Evolutionary conservation across 2,888 invertebrate species (phyloP).

Genomic region (Dromius quadrimaculatus): DNA sequence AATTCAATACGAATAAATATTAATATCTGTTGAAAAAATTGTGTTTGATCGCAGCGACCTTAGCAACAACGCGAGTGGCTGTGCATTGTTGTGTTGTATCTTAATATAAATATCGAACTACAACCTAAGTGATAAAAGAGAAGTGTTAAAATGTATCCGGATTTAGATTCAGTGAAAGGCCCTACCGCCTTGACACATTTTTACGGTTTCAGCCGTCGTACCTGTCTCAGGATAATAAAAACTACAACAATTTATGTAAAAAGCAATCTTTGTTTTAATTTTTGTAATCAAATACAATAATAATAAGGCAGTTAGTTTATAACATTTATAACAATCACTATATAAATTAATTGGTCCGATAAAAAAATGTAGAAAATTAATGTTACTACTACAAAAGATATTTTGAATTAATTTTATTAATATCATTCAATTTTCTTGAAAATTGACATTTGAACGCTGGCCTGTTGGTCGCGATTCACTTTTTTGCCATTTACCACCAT

Average conservation of each 20-base stretch:
- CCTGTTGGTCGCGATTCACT: conserved; percentile 75
- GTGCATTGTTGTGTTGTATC: conserved; percentile 38
- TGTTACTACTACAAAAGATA: conserved; percentile 37
- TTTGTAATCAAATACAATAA: conserved; percentile 44
- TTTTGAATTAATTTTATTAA: conserved; percentile 25
- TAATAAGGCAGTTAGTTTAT: conserved; percentile 51
- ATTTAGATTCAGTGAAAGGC: conserved; percentile 43
- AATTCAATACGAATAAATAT: no score
- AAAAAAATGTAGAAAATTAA: conserved; percentile 45
- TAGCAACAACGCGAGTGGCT: conserved; percentile 23
- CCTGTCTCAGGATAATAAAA: conserved; percentile 48
- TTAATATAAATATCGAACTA: conserved; percentile 23
- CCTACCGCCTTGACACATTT: conserved; percentile 38
- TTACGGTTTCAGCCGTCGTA: conserved; percentile 23
- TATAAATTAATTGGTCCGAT: conserved; percentile 53
- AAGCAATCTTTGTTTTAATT: conserved; percentile 48
- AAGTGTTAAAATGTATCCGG: conserved; percentile 41
- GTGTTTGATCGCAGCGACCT: conserved; percentile 20
- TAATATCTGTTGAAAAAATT: no score
- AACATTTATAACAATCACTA: conserved; percentile 34
- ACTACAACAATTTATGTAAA: conserved; percentile 44
- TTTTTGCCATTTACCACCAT: conserved; percentile 83
- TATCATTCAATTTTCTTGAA: conserved; percentile 72
- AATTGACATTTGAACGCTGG: conserved; percentile 75
- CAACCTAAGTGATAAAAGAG: neutral